Evolutionary conservation across 2,113 vertebrate genomes (phyloP), one percentile per base, ranked within the genome.

Genomic region (Gymnogyps californianus): DNA sequence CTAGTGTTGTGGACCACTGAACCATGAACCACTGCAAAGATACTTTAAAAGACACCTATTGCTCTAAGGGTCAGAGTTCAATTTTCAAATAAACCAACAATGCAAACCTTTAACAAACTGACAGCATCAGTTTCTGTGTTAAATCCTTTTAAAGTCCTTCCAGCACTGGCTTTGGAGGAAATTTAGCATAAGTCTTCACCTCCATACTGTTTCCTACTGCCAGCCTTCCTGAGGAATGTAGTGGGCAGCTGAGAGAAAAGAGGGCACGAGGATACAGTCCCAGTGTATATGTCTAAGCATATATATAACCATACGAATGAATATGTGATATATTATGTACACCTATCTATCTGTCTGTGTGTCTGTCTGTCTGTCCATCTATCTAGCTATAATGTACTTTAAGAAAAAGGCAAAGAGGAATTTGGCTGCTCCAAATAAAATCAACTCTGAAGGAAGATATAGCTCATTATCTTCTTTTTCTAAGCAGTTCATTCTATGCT

Each of bases 251-350:
- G 10, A 13, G 26, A 44, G 18, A 3, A 28, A 42, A 75, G 11
- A 1, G 1, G 5, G 3, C 24, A 80, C 0, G 2, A 24, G 12
- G 19, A 20, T 32, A 59, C 5, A 32, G 9, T 44, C 17, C 13
- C 32, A 38, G 1, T 34, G 9, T 42, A 51, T 2, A 1, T 22
- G 5, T 55, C 13, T 47, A 76, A 74, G 3, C 6, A 34, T 55
- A 47, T 40, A 12, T 18, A n/a, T 10, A 47, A 66, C 2, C 11
- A 11, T 52, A 4, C 13, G 5, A n/a, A n/a, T 44, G 7, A 52
- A 31, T 40, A 58, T 11, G 7, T 58, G 71, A 51, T 59, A 22
- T 12, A 40, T 57, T 69, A n/a, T 51, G 12, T 26, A 29, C 5
- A 55, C 3, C 8, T 22, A 11, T 26, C 13, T 70, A 2, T 28